phyloP scores from a whole-genome alignment of 1,140 invertebrate species.

The Eriocheir sinensis region DNA sequence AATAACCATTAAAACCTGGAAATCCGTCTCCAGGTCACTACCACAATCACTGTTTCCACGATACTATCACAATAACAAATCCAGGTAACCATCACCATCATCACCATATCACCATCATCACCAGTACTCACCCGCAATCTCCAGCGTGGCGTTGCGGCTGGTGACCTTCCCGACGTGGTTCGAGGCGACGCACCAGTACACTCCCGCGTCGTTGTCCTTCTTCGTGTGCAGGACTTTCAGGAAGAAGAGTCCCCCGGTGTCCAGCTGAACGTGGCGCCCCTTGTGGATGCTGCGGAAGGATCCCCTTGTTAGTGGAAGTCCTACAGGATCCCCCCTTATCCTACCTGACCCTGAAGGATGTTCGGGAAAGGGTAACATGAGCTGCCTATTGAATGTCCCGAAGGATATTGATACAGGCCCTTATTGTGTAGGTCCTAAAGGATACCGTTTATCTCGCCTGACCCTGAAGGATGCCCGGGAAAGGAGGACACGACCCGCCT shows the following conservation, averaged over 20 bases:
- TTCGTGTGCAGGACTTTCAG: slow-evolving; percentile 81
- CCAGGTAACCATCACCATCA: too few species aligned
- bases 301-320: not conserved
- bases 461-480: not conserved
- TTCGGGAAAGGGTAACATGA: not conserved
- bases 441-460: not conserved
- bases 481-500: too few species aligned
- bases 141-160: slow-evolving; percentile 82
- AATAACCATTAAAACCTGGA: too few species aligned
- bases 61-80: not conserved
- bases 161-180: slow-evolving; percentile 82
- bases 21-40: too few species aligned
- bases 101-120: too few species aligned
- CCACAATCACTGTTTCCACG: too few species aligned
- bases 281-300: slow-evolving; percentile 60
- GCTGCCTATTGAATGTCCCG: not conserved
- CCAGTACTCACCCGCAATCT: slow-evolving; percentile 82
- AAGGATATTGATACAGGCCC: not conserved
- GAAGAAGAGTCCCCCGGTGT: slow-evolving; percentile 83
- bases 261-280: slow-evolving; percentile 82
- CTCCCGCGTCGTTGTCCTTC: slow-evolving; percentile 81
- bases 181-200: slow-evolving; percentile 83
- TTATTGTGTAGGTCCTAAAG: not conserved
- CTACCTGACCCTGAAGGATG: not conserved
- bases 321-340: not conserved